Evolutionary conservation across 2,888 invertebrate genomes (phyloP), one percentile per base, ranked within the genome.

Genomic region (Drosophila recens): DNA sequence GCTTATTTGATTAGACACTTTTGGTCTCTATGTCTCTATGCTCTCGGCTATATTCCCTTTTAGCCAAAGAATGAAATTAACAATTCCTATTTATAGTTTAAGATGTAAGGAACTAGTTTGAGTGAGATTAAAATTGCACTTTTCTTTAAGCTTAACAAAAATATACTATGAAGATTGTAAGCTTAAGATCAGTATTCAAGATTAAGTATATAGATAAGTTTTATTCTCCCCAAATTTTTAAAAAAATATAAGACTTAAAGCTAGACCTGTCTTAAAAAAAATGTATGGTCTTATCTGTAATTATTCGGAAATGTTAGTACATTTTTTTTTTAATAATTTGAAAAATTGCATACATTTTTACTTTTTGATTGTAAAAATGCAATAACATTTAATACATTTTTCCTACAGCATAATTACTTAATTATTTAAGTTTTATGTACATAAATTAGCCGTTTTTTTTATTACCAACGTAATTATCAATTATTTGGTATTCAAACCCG

Each of bases 1-100:
- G 66, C 65, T 80, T 73, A 80, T 83, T 86, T 87, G 78, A 83
- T 89, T 80, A 77, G 71, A 54, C 45, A 33, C 54, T 67, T 45
- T 67, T 45, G 15, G 17, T 27, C 15, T 27, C 27, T 46, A 23
- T 1, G 49, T 33, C 11, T 17, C 43, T 23, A 6, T 20, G 52
- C 52, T 52, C 36, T 3, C 9, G 54, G 51, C 38, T 13, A 11
- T 53, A 13, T 42, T 11, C 17, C 17, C 13, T n/a, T 34, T 15
- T 2, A 20, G 15, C 1, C 17, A 34, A n/a, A 17, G 17, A 1
- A 15, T 20, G 13, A 34, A 33, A 33, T 4, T 11, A 11, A 33
- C 3, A 11, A 34, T 30, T 13, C 11, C 3, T 6, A 30, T 30
- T 11, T n/a, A 33, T 1, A 11, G 30, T 6, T 9, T 33, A 4